A percentile compares a stretch with the other conserved stretches of the same genome.
Evolutionary conservation across 2,888 invertebrate species (phyloP).

Genomic region (Sericinus montela): DNA sequence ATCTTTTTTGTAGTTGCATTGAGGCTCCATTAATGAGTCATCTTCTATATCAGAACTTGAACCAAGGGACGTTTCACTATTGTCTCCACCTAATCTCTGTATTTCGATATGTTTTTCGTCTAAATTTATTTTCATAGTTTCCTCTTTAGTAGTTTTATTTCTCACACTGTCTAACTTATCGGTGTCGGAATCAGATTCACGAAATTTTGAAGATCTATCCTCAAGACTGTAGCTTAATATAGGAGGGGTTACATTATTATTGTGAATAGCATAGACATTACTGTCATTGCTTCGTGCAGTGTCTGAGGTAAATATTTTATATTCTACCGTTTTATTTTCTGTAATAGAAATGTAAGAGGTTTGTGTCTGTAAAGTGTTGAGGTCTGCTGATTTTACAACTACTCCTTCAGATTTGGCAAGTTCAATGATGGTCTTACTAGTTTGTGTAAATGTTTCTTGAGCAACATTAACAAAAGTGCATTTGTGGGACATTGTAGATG

Average conservation of each 20-base stretch:
- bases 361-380: slow-evolving; percentile 56
- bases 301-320: slow-evolving; percentile 34
- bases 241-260: not conserved
- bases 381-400: slow-evolving; percentile 25
- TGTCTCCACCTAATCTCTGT: slow-evolving; percentile 33
- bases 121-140: slow-evolving; percentile 22
- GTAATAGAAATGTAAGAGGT: slow-evolving; percentile 59
- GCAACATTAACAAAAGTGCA: slow-evolving; percentile 33
- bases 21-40: slow-evolving; percentile 53
- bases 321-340: slow-evolving; percentile 51
- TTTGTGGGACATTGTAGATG: slow-evolving; percentile 29
- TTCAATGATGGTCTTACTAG: slow-evolving; percentile 78
- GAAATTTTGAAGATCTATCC: slow-evolving; percentile 46
- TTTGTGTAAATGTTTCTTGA: slow-evolving; percentile 74
- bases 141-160: slow-evolving; percentile 16
- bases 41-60: slow-evolving; percentile 51
- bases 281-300: slow-evolving; percentile 1
- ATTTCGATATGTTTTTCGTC: slow-evolving; percentile 34
- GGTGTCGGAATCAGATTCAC: slow-evolving; percentile 29
- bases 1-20: slow-evolving; percentile 16
- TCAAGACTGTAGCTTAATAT: slow-evolving; percentile 30
- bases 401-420: slow-evolving; percentile 54
- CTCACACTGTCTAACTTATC: slow-evolving; percentile 28
- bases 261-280: not conserved
- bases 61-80: slow-evolving; percentile 33